phyloP scores from a whole-genome alignment of 2,888 invertebrate species.

The Phalangium opilio region DNA sequence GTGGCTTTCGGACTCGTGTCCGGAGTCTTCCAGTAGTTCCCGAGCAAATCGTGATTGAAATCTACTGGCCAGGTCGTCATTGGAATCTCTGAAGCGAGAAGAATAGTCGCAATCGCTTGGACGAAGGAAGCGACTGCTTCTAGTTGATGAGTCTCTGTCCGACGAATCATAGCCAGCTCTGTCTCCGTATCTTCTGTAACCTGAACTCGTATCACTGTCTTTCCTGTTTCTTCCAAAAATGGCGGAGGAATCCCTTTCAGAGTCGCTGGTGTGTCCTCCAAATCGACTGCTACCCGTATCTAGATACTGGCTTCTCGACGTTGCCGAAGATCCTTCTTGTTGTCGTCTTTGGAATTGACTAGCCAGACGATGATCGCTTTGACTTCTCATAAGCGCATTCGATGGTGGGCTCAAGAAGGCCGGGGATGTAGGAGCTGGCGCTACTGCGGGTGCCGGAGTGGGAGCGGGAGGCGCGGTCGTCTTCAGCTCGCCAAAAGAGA shows the following conservation, averaged over 20 bases:
- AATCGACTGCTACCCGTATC: not conserved
- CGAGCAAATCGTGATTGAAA: conserved; percentile 17
- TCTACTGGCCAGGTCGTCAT: conserved; percentile 12
- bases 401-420: conserved; percentile 14
- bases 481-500: conserved; percentile 77
- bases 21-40: conserved; percentile 12
- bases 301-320: conserved; percentile 11
- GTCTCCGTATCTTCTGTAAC: conserved; percentile 13
- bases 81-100: conserved; percentile 15
- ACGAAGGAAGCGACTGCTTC: conserved; percentile 7
- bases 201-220: conserved; percentile 3
- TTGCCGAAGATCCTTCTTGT: conserved; percentile 12
- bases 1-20: conserved; percentile 11
- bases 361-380: conserved; percentile 80
- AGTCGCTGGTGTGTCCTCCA: conserved; percentile 8
- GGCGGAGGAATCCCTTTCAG: conserved; percentile 12
- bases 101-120: conserved; percentile 5
- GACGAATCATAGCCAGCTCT: conserved; percentile 10
- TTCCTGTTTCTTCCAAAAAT: conserved; percentile 7
- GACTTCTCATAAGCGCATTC: conserved; percentile 67
- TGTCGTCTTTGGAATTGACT: conserved; percentile 46
- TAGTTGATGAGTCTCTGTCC: conserved; percentile 3
- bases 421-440: conserved; percentile 38
- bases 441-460: conserved; percentile 33
- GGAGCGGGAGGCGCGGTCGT: conserved; percentile 46